These are phyloP conservation scores for Pedionomus torquatus DNA, from an alignment of 2,113 vertebrate genomes.

Conservation along the genomic window DNA sequence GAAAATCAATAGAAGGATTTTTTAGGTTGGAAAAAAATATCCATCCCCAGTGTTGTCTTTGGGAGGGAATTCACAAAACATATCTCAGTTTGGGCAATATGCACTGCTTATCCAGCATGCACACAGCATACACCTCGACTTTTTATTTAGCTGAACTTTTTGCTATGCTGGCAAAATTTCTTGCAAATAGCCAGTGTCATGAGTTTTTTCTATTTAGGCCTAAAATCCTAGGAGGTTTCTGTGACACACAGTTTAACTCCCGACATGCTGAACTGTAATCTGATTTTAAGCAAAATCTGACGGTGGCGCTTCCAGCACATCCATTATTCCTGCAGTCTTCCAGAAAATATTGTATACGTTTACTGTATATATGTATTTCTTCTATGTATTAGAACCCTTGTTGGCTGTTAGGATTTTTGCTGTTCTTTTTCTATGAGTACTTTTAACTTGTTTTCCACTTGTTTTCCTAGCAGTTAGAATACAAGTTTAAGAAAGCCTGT, in stretches of 20 bases:
- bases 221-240: neutral
- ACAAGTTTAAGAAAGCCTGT: neutral
- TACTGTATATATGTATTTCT: neutral
- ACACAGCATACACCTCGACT: neutral
- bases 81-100: neutral
- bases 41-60: neutral
- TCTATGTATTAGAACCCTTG: neutral
- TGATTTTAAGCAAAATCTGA: constrained; percentile 15
- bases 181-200: neutral
- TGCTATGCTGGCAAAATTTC: neutral
- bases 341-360: neutral
- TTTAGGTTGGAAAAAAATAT: neutral
- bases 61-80: neutral
- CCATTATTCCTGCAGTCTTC: neutral
- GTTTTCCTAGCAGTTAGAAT: neutral
- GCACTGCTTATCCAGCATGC: neutral
- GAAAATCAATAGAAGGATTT: constrained; percentile 1
- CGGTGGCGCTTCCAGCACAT: neutral
- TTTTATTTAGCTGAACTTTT: constrained; percentile 1
- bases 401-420: neutral
- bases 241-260: neutral
- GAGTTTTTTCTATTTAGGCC: neutral
- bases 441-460: neutral
- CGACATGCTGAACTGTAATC: neutral
- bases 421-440: neutral